Base-by-base conservation (phyloP, 2,888 invertebrate genomes). In the Cephus pygmeus region DNA sequence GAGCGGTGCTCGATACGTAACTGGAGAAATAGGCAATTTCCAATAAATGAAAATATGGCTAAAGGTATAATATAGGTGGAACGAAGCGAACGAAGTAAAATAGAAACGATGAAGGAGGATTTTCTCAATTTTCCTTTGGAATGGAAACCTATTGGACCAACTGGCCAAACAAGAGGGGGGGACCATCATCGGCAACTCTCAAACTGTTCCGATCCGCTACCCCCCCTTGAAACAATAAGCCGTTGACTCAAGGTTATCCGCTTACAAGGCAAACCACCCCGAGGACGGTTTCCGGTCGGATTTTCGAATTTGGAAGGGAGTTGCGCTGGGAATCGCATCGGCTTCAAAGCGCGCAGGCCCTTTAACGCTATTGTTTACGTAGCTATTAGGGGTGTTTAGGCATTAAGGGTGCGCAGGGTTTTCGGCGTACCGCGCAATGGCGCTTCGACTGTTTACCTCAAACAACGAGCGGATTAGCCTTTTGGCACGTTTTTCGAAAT, bases 241-340 rank as follows among this genome's bases (percentile, higher is more conserved):
- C 90, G 88, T 89, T 90, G 88, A 89, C 89, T 88, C 89, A 91
- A 90, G 87, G 87, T 91, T 91, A 91, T 91, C 91, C 90, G 86
- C 88, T 91, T 91, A 91, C 91, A 91, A 91, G 89, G 87, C 86
- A 90, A 90, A 90, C 89, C 81, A 73, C 81, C 76, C 81, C 82
- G 81, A 56, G 56, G 23, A 56, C 23, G 83, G 86, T 87, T 87
- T 81, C 83, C 83, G 83, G 80, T 80, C 74, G 81, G 81, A 84
- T 84, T 84, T 83, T 84, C 84, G 86, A 88, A 87, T 89, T 87
- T 85, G 84, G 86, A 80, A 79, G 79, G 82, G 81, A 31, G 69
- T 73, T 23, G 75, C 78, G 78, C 78, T 76, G 81, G 83, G 80
- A 85, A 85, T 84, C 84, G 84, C 83, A 83, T 84, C 82, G 76